A percentile compares a stretch with the other conserved stretches of the same genome.
Evolutionary conservation across 1,140 invertebrate genomes (phyloP).

Genomic region (Drosophila chauvacae): DNA sequence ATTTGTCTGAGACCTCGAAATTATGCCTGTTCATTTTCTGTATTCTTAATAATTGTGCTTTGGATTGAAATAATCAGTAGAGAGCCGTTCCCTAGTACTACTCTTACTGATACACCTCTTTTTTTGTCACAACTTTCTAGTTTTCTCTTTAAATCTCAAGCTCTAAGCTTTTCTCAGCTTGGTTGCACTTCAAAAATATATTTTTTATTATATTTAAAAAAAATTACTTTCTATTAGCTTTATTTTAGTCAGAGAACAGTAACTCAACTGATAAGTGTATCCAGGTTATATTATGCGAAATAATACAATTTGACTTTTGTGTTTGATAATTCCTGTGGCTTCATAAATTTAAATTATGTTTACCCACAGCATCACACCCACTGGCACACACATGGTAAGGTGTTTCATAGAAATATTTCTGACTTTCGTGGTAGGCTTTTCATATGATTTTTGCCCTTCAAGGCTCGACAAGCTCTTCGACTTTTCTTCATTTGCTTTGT

Average conservation of each 20-base stretch:
- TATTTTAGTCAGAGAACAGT: too few relatives aligned
- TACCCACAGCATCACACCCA: slow-evolving; percentile 26
- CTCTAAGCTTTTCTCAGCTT: not conserved
- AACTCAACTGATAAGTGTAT: not conserved
- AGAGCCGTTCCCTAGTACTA: not conserved
- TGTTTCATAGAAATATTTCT: slow-evolving; percentile 51
- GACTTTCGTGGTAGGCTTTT: slow-evolving; percentile 32
- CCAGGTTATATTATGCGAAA: not conserved
- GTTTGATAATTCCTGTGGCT: slow-evolving; percentile 46
- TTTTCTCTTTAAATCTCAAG: not conserved
- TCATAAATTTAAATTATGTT: slow-evolving; percentile 72
- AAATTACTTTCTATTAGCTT: too few relatives aligned
- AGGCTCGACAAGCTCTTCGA: slow-evolving; percentile 34
- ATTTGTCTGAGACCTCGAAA: not conserved
- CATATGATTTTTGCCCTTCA: slow-evolving; percentile 58
- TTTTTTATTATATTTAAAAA: too few relatives aligned
- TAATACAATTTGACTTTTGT: slow-evolving; percentile 18
- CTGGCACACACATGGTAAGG: slow-evolving; percentile 24
- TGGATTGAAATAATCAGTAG: not conserved
- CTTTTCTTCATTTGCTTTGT: slow-evolving; percentile 76
- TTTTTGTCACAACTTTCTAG: not conserved
- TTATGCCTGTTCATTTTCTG: not conserved
- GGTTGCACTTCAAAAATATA: too few relatives aligned
- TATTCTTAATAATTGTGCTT: not conserved
- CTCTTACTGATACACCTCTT: not conserved